Base-by-base conservation (phyloP, 2,797 vertebrate genomes). In the Bradypodion ventrale region DNA sequence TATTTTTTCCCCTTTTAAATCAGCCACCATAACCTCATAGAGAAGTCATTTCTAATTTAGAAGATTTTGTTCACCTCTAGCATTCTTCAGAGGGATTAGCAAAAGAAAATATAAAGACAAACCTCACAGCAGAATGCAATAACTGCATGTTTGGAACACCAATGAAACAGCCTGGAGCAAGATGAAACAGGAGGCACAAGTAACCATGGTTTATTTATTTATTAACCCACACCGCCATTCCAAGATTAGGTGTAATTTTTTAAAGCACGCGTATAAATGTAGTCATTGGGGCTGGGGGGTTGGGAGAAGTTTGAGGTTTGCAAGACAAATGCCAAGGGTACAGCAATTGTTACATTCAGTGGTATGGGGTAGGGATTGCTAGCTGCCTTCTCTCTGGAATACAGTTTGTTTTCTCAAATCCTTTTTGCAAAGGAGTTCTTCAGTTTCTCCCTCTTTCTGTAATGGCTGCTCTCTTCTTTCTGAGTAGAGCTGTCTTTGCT, bases 71-170 rank as follows among this genome's bases (percentile, higher is more conserved):
- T 27, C 13, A 68, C 88, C 93, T 75, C 87, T 90, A 93, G 85
- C 87, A 83, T 93, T 92, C 82, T 93, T 94, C 77, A 89, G 74
- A 85, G 90, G 86, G 92, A 93, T 94, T 95, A 93, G 86, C 62
- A 77, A 93, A 93, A 89, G 89, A 88, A 93, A 93, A 93, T 85
- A 93, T 78, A 86, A 93, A 90, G 93, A 93, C 23, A 63, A 32
- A 52, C n/a, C 21, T 68, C 9, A 92, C 78, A 91, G 91, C 90
- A 83, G 83, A 95, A 92, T 72, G 9, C 75, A 88, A 79, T 92
- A 92, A 91, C 44, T 90, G 66, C 35, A 93, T 85, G 83, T 90
- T 92, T 94, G 37, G 56, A 94, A 84, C 56, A 76, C 2, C 81
- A 49, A 75, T 90, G 85, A 84, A 87, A 85, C 91, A 93, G 88